Evolutionary conservation across 2,113 vertebrate genomes (phyloP), one percentile per base, ranked within the genome.

Genomic region (Vimba vimba): DNA sequence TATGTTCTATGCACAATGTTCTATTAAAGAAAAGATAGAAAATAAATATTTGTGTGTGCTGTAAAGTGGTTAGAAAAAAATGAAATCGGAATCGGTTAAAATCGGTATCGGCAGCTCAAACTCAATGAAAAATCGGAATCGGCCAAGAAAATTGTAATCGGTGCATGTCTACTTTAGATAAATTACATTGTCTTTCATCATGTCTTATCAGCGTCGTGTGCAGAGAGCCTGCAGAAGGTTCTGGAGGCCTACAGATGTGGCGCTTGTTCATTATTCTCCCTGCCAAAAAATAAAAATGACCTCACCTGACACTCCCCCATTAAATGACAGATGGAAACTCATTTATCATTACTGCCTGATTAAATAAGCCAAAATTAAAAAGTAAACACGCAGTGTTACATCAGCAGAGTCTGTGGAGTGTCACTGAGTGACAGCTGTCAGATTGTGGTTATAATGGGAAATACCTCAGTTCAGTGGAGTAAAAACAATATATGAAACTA

Each of bases 291-390:
- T 6, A 50, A 4, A 33, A 33, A 68, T 68, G 15, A 50, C 25
- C 39, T 82, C 79, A 50, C 57, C 36, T 47, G n/a, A 50, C 43
- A 68, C 43, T 50, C 60, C 57, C 13, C 9, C 39, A 68, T 50
- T 4, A 81, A 47, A 66, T 7, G 43, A 47, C 13, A 64, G n/a
- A 66, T 25, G 60, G 60, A 81, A 82, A 82, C 57, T 52, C 25
- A 52, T 47, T 50, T 12, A 82, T 52, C 39, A 50, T 33, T 6
- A 47, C 9, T 13, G n/a, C n/a, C 60, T 82, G 60, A 68, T 45
- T 50, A 50, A 68, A 68, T 50, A 33, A 82, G 6, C 11, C 62
- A 30, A 60, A 50, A 15, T 30, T 9, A 4, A 5, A 12, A 64
- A 66, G 27, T 21, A 82, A 68, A 68, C 43, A 66, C 6, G 0